Percentiles rank a stretch among this genome's conserved stretches.
Conservation (phyloP, 2,888 invertebrate species). For the Hypolimnas misippus region DNA sequence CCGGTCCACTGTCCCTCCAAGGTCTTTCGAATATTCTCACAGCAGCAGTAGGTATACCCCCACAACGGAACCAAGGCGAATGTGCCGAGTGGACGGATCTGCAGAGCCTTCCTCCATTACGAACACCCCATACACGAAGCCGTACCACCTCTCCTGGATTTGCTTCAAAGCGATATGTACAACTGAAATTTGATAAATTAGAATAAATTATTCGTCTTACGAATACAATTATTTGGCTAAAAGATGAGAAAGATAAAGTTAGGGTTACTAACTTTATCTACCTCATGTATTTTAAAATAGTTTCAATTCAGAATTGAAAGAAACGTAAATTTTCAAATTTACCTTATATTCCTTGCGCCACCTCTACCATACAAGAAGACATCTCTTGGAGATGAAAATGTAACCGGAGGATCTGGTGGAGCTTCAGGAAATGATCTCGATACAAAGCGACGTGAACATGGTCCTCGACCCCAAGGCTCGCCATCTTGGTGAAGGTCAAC, state of each 20-base stretch:
- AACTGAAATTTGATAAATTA: conserved; percentile 85
- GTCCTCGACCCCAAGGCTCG: conserved; percentile 88
- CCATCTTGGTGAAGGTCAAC: conserved; percentile 95
- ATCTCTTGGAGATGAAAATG: conserved; percentile 91
- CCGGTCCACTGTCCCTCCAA: conserved; percentile 84
- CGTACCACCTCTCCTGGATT: conserved; percentile 92
- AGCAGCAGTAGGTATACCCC: conserved; percentile 87
- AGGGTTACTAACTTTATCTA: too few species aligned
- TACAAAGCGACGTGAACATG: conserved; percentile 90
- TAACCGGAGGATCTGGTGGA: conserved; percentile 86
- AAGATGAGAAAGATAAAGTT: too few species aligned
- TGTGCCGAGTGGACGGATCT: conserved; percentile 85
- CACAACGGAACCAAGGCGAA: conserved; percentile 88
- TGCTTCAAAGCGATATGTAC: conserved; percentile 94
- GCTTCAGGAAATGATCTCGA: conserved; percentile 84
- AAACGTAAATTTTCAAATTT: too few species aligned
- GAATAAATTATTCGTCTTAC: not conserved
- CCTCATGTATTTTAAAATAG: too few species aligned
- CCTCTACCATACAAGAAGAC: conserved; percentile 94
- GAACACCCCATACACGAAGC: conserved; percentile 88
- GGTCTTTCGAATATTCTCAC: conserved; percentile 90
- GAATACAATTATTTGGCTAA: too few species aligned
- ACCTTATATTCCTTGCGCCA: conserved; percentile 92
- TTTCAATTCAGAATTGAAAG: too few species aligned
- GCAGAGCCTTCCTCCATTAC: conserved; percentile 85